phyloP scores from a whole-genome alignment of 2,888 invertebrate species.

The Eledone cirrhosa region DNA sequence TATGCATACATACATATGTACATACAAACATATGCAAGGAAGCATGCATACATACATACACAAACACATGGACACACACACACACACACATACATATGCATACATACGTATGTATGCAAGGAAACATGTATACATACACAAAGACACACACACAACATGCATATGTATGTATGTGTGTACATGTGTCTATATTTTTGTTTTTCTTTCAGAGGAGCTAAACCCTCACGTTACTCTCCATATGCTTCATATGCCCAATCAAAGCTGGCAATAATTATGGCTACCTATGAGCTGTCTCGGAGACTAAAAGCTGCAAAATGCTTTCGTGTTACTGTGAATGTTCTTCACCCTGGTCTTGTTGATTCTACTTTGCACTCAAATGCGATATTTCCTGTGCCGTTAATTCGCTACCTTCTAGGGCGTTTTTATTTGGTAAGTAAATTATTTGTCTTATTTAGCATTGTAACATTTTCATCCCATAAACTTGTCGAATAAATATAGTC shows the following conservation, averaged over 20 bases:
- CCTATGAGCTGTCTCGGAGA: constrained; percentile 39
- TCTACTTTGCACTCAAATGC: constrained; percentile 43
- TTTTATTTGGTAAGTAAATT: constrained; percentile 40
- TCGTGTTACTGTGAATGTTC: constrained; percentile 45
- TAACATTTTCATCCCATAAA: too few relatives aligned
- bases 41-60: too few relatives aligned
- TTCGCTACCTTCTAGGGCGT: not conserved
- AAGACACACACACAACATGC: too few relatives aligned
- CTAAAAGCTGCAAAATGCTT: constrained; percentile 36
- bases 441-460: too few relatives aligned
- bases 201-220: constrained; percentile 9
- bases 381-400: constrained; percentile 12
- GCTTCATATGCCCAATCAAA: constrained; percentile 52
- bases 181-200: not conserved
- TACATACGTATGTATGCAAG: too few relatives aligned
- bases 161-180: too few relatives aligned
- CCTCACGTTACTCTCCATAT: constrained; percentile 46
- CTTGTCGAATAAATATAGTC: too few relatives aligned
- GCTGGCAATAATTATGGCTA: constrained; percentile 43
- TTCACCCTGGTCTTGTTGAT: constrained; percentile 54
- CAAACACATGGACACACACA: too few relatives aligned
- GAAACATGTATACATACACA: too few relatives aligned
- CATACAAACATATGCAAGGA: too few relatives aligned
- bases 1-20: too few relatives aligned
- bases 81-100: too few relatives aligned